Evolutionary conservation across 2,888 invertebrate genomes (phyloP).

Genomic region (Sphaerophoria rueppellii): DNA sequence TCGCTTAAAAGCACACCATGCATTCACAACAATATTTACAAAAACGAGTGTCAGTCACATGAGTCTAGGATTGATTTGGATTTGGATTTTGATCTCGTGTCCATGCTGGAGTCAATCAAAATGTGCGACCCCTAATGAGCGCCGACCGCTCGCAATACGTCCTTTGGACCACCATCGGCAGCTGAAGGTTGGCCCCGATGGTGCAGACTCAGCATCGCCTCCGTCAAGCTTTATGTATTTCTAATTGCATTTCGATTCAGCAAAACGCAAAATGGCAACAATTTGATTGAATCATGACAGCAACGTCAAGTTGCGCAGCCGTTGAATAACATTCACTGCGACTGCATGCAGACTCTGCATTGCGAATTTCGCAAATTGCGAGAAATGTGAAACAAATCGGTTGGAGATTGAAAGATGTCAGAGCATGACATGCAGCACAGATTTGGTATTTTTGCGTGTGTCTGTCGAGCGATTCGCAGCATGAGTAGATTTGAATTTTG

Average conservation of each 20-base stretch:
- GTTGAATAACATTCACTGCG: conserved; percentile 4
- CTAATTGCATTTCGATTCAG: conserved; percentile 69
- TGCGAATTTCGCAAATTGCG: conserved; percentile 70
- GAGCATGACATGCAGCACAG: conserved; percentile 58
- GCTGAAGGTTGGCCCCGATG: conserved; percentile 50
- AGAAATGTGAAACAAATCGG: conserved; percentile 70
- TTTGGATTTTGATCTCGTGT: conserved; percentile 67
- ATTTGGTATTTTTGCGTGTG: conserved; percentile 18
- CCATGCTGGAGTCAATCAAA: conserved; percentile 69
- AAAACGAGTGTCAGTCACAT: neutral
- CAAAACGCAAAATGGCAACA: neutral
- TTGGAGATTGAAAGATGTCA: conserved; percentile 67
- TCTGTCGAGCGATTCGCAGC: neutral
- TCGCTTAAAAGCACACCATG: conserved; percentile 47
- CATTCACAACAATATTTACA: too few relatives aligned
- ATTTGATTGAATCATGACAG: conserved; percentile 71
- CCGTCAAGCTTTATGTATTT: conserved; percentile 51
- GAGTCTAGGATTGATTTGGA: conserved; percentile 49
- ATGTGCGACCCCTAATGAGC: conserved; percentile 68
- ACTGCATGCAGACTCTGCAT: conserved; percentile 46
- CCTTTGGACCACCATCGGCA: conserved; percentile 55
- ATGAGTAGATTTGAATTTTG: conserved; percentile 3
- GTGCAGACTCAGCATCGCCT: neutral
- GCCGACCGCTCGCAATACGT: conserved; percentile 45
- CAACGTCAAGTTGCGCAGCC: conserved; percentile 54